Percentiles rank a stretch among this genome's conserved stretches.
Conservation (phyloP, 1,140 invertebrate genomes). For the Saccostrea cuccullata region DNA sequence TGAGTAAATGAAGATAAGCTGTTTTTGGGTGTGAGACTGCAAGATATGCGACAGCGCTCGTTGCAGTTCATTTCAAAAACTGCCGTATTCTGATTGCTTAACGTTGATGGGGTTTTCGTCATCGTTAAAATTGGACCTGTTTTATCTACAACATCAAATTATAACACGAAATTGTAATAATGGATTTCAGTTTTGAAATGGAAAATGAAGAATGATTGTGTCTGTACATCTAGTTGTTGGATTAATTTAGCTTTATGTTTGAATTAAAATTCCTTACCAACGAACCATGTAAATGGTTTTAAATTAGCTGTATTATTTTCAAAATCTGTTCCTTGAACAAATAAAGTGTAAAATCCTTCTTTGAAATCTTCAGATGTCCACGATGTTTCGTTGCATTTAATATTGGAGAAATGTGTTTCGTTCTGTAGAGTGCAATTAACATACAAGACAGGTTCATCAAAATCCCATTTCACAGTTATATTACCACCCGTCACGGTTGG, state of each 20-base stretch:
- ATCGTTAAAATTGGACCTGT: not conserved
- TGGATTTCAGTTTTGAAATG: no score
- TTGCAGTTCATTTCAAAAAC: not conserved
- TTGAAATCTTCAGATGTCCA: not conserved
- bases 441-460: constrained; percentile 24
- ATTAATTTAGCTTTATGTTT: no score
- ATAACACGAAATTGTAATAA: no score
- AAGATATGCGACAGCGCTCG: not conserved
- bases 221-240: no score
- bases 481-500: not conserved
- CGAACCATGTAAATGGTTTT: not conserved
- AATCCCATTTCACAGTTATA: constrained; percentile 30
- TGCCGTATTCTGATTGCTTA: not conserved
- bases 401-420: not conserved
- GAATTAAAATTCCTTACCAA: constrained; percentile 14
- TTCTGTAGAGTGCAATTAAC: constrained; percentile 1
- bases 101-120: not conserved
- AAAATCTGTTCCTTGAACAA: constrained; percentile 31
- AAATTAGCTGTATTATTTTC: constrained; percentile 12
- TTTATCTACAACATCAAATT: not conserved
- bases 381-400: not conserved
- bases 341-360: constrained; percentile 38
- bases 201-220: no score
- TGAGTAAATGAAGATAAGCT: not conserved
- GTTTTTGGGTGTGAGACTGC: not conserved